These are phyloP conservation scores for Euphonia xanthogaster DNA, from an alignment of 2,797 vertebrate genomes.

Conservation along the genomic window DNA sequence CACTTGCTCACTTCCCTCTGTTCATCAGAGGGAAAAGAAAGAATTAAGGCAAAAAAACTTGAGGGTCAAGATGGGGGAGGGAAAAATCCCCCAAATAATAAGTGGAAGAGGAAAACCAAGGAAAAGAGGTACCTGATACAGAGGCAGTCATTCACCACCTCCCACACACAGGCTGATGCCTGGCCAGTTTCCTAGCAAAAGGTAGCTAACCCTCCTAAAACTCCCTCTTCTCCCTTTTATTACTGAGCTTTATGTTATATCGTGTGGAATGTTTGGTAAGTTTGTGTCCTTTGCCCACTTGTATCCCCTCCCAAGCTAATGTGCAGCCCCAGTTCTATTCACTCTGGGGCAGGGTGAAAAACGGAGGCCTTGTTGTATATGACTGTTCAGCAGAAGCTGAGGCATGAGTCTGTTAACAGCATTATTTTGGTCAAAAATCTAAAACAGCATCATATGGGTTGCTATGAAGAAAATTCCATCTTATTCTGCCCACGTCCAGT, in stretches of 20 bases:
- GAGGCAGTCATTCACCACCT: background rate
- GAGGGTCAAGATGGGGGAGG: background rate
- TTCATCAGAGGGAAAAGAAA: background rate
- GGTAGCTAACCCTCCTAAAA: background rate
- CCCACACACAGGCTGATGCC: accelerated
- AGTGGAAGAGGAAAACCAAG: background rate
- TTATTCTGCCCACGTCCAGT: background rate
- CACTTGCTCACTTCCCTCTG: background rate
- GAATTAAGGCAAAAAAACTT: background rate
- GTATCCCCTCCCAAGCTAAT: background rate
- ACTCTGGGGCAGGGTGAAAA: background rate
- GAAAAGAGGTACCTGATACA: background rate
- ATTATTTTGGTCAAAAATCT: background rate
- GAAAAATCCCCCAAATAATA: background rate
- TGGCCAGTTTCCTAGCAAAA: background rate
- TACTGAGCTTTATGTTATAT: background rate
- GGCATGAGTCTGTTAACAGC: background rate
- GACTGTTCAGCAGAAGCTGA: background rate
- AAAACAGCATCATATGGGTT: background rate
- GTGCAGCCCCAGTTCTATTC: accelerated
- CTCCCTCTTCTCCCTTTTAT: background rate
- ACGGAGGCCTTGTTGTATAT: background rate
- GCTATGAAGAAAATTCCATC: background rate
- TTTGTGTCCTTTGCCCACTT: background rate
- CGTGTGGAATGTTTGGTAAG: background rate